Percentiles rank a stretch among this genome's conserved stretches.
phyloP scores from a whole-genome alignment of 2,797 vertebrate species.

The Heliangelus exortis region DNA sequence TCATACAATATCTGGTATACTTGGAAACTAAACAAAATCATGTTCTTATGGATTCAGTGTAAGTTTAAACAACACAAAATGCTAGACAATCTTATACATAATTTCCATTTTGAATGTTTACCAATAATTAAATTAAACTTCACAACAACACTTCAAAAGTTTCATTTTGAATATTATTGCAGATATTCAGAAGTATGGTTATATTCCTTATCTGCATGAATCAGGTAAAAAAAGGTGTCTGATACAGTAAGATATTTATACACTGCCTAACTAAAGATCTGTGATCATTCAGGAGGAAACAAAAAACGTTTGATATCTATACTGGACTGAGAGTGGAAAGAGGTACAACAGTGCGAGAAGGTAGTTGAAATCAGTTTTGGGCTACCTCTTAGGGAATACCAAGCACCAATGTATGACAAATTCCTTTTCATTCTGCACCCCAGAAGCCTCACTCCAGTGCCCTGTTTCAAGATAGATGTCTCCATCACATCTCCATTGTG shows the following conservation, averaged over 20 bases:
- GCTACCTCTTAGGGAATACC: neutral
- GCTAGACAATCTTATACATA: neutral
- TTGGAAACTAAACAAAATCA: neutral
- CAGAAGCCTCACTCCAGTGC: neutral
- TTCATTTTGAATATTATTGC: neutral
- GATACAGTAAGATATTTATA: neutral
- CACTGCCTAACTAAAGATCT: neutral
- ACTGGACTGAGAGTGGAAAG: neutral
- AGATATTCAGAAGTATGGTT: neutral
- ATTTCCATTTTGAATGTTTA: neutral
- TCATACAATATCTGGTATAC: rapidly evolving
- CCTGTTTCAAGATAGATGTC: neutral
- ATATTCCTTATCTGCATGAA: neutral
- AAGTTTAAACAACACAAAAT: neutral
- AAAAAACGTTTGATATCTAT: neutral
- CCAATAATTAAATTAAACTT: neutral
- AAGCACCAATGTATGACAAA: neutral
- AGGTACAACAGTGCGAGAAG: neutral
- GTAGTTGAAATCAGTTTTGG: neutral
- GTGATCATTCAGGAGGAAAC: neutral
- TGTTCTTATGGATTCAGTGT: neutral
- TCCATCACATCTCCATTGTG: neutral
- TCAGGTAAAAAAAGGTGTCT: neutral
- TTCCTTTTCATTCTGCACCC: neutral
- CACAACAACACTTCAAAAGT: neutral